A percentile compares a stretch with the other conserved stretches of the same genome.
These are phyloP conservation scores for Hucho hucho DNA, from an alignment of 2,113 vertebrate genomes.

Conservation along the genomic window DNA sequence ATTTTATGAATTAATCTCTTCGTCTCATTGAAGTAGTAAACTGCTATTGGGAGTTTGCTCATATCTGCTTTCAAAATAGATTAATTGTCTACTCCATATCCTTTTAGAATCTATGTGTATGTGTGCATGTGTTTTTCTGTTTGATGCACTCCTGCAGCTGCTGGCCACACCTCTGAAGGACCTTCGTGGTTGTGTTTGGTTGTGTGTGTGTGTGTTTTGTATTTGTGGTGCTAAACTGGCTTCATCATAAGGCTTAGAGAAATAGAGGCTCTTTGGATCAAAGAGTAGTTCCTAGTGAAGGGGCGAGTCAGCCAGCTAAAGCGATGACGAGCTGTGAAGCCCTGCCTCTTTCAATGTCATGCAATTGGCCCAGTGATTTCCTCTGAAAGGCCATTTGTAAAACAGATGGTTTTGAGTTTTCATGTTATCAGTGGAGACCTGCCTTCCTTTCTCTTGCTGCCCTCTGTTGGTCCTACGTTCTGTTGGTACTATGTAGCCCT, in stretches of 20 bases:
- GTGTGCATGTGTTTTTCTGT: not conserved
- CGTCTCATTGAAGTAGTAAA: constrained; percentile 20
- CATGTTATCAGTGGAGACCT: constrained; percentile 44
- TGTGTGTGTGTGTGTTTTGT: constrained; percentile 2
- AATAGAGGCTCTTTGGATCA: constrained; percentile 28
- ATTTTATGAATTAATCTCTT: constrained; percentile 36
- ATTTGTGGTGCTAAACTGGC: not conserved
- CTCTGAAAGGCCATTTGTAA: constrained; percentile 50
- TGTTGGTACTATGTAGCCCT: constrained; percentile 14
- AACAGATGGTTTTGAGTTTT: constrained; percentile 52
- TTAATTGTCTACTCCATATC: no score
- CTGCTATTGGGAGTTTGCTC: not conserved
- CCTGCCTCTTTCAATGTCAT: constrained; percentile 16
- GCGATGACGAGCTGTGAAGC: constrained; percentile 15
- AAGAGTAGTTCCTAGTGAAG: constrained; percentile 3
- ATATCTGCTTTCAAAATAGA: no score
- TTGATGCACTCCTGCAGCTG: not conserved
- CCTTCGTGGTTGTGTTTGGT: not conserved
- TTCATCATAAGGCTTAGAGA: constrained; percentile 18
- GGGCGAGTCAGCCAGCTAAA: constrained; percentile 14
- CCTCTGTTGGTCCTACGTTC: constrained; percentile 46
- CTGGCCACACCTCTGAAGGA: not conserved
- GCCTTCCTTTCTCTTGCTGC: constrained; percentile 29
- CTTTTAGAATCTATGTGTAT: not conserved
- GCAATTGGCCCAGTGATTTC: constrained; percentile 32